Percentiles rank a stretch among this genome's conserved stretches.
phyloP scores from a whole-genome alignment of 2,888 invertebrate genomes.

The Steromphala cineraria region DNA sequence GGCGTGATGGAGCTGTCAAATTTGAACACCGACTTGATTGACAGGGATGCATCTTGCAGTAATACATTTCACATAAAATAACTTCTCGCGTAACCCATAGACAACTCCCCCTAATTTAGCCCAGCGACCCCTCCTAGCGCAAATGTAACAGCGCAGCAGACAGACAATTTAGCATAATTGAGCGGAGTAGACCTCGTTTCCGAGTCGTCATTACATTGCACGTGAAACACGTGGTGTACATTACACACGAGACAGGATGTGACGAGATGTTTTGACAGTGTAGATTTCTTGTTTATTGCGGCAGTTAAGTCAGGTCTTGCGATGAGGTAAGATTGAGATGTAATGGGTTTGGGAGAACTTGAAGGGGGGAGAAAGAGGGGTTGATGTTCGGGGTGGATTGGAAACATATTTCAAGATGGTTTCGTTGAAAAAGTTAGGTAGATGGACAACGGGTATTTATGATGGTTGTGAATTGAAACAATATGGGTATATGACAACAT shows the following conservation, averaged over 20 bases:
- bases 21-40: too few relatives aligned
- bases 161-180: slow-evolving; percentile 6
- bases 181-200: not conserved
- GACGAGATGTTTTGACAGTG: not conserved
- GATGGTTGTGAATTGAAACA: too few relatives aligned
- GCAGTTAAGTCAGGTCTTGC: not conserved
- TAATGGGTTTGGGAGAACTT: not conserved
- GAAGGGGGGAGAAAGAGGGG: not conserved
- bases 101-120: not conserved
- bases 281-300: not conserved
- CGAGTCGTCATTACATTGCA: not conserved
- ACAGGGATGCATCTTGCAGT: too few relatives aligned
- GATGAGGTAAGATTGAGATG: not conserved
- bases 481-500: too few relatives aligned
- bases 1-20: too few relatives aligned
- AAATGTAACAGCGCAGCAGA: not conserved
- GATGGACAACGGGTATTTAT: too few relatives aligned
- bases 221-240: not conserved
- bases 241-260: not conserved
- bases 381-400: too few relatives aligned
- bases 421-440: too few relatives aligned
- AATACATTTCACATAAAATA: too few relatives aligned
- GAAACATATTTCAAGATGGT: too few relatives aligned
- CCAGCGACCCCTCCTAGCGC: not conserved
- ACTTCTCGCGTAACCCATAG: not conserved